Evolutionary conservation across 2,113 vertebrate species (phyloP), one percentile per base, ranked within the genome.

Genomic region (Enhydra lutris): DNA sequence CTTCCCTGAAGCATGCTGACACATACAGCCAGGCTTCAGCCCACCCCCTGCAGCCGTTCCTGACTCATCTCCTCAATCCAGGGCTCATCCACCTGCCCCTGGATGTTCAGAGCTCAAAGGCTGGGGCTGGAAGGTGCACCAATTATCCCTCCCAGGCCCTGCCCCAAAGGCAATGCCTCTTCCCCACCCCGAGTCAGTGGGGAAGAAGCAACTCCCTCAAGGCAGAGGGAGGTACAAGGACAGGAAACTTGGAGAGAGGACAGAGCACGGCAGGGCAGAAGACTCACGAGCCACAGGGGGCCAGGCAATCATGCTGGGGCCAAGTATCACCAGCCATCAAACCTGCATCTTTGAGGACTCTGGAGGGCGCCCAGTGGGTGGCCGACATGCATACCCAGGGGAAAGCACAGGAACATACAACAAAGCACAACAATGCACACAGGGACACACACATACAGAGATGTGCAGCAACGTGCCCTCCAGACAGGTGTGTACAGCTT

Each of bases 1-100:
- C 20, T 47, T 74, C 73, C 82, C 82, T 78, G 47, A 45, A 31
- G 24, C 80, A 39, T 7, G 59, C 73, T 45, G 45, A 52, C 47
- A 94, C 45, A 87, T 18, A 13, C 4, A 93, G 55, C 39, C 47
- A 26, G 11, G 52, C 59, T 55, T 67, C 89, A 2, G 0, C 82
- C 76, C 45, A 89, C 85, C 45, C 31, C 3, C 71, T 82, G 31
- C 59, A 85, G 71, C 59, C 83, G 6, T 67, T 61, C 69, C 92
- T 89, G 78, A 97, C 85, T 91, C 94, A 94, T 86, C 86, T 39
- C 59, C 69, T 81, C 65, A 73, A 42, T 42, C 24, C 73, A 63
- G 39, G 36, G n/a, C 39, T 69, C 78, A 80, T 8, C 94, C 71
- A 17, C 15, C 31, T 26, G 7, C 67, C 59, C 42, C 81, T 57